Percentiles rank a stretch among this genome's conserved stretches.
phyloP scores from a whole-genome alignment of 2,113 vertebrate species.

The Engraulis encrasicolus region DNA sequence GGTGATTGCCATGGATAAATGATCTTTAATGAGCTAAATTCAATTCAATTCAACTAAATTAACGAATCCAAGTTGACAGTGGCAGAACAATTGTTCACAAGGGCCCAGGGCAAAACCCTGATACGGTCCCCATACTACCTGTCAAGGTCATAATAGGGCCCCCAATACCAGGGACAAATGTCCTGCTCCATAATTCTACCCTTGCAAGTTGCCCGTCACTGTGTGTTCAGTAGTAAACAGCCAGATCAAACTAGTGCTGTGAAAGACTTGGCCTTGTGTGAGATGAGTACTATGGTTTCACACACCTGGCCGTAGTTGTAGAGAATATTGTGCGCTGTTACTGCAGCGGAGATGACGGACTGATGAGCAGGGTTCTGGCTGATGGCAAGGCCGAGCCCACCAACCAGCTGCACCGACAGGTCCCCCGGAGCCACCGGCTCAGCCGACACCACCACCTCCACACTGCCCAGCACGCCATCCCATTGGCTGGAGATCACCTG shows the following conservation, averaged over 20 bases:
- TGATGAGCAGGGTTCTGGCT: slow-evolving; percentile 57
- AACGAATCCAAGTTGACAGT: no score
- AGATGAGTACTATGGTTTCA: not conserved
- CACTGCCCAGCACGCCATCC: slow-evolving; percentile 71
- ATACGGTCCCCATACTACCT: no score
- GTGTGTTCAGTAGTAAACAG: no score
- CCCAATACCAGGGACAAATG: no score
- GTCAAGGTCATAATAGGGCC: no score
- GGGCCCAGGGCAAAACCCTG: no score
- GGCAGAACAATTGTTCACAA: no score
- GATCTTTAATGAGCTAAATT: no score
- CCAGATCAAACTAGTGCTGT: not conserved
- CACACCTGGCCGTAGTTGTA: slow-evolving; percentile 70
- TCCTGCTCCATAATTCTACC: no score
- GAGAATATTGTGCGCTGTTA: slow-evolving; percentile 70
- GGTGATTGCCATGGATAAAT: no score
- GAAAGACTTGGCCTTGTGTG: not conserved
- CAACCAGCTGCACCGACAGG: slow-evolving; percentile 72
- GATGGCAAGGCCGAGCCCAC: slow-evolving; percentile 69
- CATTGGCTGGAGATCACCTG: slow-evolving; percentile 73
- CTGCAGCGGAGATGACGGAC: slow-evolving; percentile 66
- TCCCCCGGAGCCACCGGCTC: slow-evolving; percentile 66
- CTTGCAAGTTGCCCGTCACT: no score
- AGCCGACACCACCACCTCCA: slow-evolving; percentile 69
- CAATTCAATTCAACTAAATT: no score